Base-by-base conservation (phyloP, 2,113 vertebrate genomes). In the Psittacara wagleri region DNA sequence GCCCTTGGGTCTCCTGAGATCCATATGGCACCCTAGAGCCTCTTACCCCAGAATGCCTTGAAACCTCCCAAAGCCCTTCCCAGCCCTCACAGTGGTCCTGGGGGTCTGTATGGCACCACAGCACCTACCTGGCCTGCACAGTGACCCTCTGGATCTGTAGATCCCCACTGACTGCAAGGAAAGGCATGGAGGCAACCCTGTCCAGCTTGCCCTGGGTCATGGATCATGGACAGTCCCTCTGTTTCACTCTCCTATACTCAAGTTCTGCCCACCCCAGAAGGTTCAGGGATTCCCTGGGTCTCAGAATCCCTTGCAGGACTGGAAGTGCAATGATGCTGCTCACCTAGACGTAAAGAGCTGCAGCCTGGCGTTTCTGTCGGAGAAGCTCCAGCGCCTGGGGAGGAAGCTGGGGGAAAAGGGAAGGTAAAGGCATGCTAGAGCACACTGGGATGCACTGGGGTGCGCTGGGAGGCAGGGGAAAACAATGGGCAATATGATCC, bases 331-430 rank as follows among this genome's bases (percentile, higher is more conserved):
- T 8, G 41, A 23, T 19, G 39, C 12, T 59, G 61, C 74, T 67
- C 66, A 83, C 72, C 72, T 77, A 44, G 48, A 6, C 46, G 14
- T 2, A 2, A 29, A 5, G 11, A 13, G 13, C 19, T 9, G 6
- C 35, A 46, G 23, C 31, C 49, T 15, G 2, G 16, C 6, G 11
- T 17, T 33, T 83, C 24, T 11, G 7, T 17, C 3, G 27, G 27
- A 18, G 11, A 28, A 8, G 18, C 5, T 16, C 6, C 7, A 8
- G 4, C 37, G 5, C 10, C 24, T 11, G 27, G 4, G 19, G 6
- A 28, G 15, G 27, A 18, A 5, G 10, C 64, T 77, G 55, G 29
- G 25, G 55, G 63, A 28, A 55, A 70, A 90, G 29, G 25, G 5
- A 41, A 29, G 13, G 39, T 41, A 77, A 41, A 25, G 25, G 39